These are phyloP conservation scores for Drosophila kikkawai DNA, from an alignment of 1,140 invertebrate genomes.

Conservation along the genomic window DNA sequence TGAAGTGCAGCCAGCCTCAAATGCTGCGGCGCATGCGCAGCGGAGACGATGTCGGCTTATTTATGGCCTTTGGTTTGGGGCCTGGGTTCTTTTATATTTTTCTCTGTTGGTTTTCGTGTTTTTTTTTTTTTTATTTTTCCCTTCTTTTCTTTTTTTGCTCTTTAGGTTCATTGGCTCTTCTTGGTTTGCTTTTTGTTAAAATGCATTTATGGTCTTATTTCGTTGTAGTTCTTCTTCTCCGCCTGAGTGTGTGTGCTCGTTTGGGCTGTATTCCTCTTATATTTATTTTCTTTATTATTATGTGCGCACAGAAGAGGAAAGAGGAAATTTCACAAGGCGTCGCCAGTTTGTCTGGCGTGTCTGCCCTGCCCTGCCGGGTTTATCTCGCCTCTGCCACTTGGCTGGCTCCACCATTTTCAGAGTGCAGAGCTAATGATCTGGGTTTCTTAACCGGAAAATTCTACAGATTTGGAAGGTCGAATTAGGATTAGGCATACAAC, in stretches of 20 bases:
- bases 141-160: conserved; percentile 44
- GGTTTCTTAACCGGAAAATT: conserved; percentile 4
- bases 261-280: conserved; percentile 39
- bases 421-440: conserved; percentile 7
- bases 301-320: conserved; percentile 64
- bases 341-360: conserved; percentile 80
- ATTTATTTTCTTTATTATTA: conserved; percentile 82
- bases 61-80: conserved; percentile 73
- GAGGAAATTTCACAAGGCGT: conserved; percentile 79
- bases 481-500: no score
- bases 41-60: conserved; percentile 62
- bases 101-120: conserved; percentile 22
- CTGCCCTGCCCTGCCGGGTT: conserved; percentile 24
- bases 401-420: conserved; percentile 16
- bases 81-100: conserved; percentile 27
- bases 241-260: conserved; percentile 22
- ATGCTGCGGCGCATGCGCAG: conserved; percentile 77
- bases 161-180: conserved; percentile 79
- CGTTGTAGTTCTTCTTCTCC: conserved; percentile 33
- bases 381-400: conserved; percentile 25
- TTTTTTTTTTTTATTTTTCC: conserved; percentile 7
- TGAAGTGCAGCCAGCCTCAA: conserved; percentile 69
- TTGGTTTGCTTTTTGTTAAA: conserved; percentile 66
- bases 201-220: conserved; percentile 76
- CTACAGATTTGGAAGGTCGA: background rate